Conservation (phyloP, 2,113 vertebrate species). For the Sebastes schlegelii region DNA sequence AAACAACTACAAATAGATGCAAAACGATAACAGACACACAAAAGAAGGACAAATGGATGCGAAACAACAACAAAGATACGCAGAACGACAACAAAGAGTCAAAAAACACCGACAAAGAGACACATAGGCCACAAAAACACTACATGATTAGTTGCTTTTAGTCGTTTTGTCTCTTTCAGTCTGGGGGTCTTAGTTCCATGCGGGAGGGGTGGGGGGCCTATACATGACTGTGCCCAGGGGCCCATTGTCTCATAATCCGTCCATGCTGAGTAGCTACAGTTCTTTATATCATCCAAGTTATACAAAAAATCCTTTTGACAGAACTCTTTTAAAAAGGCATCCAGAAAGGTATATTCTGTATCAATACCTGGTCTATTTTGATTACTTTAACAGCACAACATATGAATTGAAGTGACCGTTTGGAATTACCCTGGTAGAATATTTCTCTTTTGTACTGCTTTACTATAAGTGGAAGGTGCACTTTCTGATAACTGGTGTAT, state of each 20-base stretch:
- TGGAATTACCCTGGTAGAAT: background rate
- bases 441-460: background rate
- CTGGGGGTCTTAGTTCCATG: background rate
- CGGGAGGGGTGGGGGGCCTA: background rate
- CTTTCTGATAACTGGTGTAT: background rate
- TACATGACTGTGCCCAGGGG: background rate
- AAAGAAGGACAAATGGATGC: background rate
- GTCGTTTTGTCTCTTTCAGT: background rate
- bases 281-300: background rate
- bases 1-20: too few relatives aligned
- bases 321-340: background rate
- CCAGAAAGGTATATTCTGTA: background rate
- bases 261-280: background rate
- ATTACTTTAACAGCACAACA: background rate
- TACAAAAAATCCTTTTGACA: background rate
- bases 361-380: background rate
- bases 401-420: conserved; percentile 13
- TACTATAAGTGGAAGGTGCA: background rate
- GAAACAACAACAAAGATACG: background rate
- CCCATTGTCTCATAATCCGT: background rate
- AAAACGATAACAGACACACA: background rate
- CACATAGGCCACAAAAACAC: background rate
- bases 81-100: background rate
- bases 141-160: background rate
- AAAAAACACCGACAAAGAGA: background rate